Evolutionary conservation across 2,797 vertebrate genomes (phyloP).

Genomic region (Caiman crocodilus): DNA sequence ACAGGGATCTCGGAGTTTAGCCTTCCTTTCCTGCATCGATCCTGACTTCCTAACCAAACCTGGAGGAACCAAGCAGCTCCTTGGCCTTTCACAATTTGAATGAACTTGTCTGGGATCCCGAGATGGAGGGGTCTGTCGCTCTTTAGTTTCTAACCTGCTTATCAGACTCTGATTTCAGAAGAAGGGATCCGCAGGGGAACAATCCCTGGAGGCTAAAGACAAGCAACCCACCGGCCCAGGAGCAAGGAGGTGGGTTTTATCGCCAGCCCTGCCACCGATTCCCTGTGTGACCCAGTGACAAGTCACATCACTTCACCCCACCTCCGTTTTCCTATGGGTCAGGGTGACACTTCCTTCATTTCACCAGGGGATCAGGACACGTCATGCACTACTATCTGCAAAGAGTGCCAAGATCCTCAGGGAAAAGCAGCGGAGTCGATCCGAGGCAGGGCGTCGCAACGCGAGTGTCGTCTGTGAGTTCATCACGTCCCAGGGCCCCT

Average conservation of each 20-base stretch:
- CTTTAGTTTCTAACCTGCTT: background rate
- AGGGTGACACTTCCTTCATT: background rate
- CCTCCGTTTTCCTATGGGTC: background rate
- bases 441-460: background rate
- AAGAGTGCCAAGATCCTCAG: background rate
- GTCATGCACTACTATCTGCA: background rate
- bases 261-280: background rate
- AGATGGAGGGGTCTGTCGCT: background rate
- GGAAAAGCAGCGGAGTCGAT: background rate
- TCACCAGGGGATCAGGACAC: background rate
- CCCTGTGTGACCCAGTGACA: background rate
- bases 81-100: background rate
- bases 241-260: background rate
- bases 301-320: background rate
- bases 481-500: too few species aligned
- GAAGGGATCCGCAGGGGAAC: background rate
- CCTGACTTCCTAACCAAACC: background rate
- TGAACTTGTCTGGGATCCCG: rapidly evolving
- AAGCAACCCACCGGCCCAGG: background rate
- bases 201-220: rapidly evolving
- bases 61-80: background rate
- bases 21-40: background rate
- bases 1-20: background rate
- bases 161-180: background rate
- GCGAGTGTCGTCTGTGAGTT: background rate